Percentiles rank a stretch among this genome's conserved stretches.
These are phyloP conservation scores for Clarias batrachus DNA, from an alignment of 2,113 vertebrate species.

Conservation along the genomic window DNA sequence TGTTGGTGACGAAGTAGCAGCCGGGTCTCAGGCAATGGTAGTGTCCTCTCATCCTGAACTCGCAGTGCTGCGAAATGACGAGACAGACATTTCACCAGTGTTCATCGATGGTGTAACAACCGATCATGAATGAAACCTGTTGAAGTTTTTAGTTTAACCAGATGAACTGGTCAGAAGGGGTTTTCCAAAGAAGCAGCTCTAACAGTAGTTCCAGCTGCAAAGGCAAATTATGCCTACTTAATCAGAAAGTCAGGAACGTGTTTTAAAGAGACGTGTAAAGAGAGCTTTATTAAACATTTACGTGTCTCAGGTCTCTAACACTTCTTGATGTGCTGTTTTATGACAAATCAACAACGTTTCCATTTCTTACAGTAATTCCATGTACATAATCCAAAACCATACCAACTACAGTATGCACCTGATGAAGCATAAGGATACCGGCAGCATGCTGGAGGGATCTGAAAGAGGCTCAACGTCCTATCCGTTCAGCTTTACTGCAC, in stretches of 20 bases:
- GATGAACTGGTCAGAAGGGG: no score
- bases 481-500: neutral
- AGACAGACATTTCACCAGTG: slow-evolving; percentile 10
- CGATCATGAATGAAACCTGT: neutral
- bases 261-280: neutral
- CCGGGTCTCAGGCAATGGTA: slow-evolving; percentile 94
- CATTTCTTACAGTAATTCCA: no score
- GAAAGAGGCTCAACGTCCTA: neutral
- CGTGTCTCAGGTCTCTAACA: neutral
- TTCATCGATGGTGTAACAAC: neutral
- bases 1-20: slow-evolving; percentile 98
- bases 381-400: neutral
- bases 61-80: slow-evolving; percentile 85
- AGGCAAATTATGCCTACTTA: neutral
- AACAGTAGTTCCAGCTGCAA: neutral
- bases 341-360: neutral
- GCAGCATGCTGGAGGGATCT: neutral
- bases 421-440: neutral
- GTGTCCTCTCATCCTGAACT: slow-evolving; percentile 97
- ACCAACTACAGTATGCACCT: neutral
- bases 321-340: neutral
- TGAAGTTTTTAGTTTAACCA: neutral
- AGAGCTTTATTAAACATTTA: neutral
- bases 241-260: neutral
- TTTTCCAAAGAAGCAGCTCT: neutral